Evolutionary conservation across 2,113 vertebrate species (phyloP).

Genomic region (Eptesicus fuscus): DNA sequence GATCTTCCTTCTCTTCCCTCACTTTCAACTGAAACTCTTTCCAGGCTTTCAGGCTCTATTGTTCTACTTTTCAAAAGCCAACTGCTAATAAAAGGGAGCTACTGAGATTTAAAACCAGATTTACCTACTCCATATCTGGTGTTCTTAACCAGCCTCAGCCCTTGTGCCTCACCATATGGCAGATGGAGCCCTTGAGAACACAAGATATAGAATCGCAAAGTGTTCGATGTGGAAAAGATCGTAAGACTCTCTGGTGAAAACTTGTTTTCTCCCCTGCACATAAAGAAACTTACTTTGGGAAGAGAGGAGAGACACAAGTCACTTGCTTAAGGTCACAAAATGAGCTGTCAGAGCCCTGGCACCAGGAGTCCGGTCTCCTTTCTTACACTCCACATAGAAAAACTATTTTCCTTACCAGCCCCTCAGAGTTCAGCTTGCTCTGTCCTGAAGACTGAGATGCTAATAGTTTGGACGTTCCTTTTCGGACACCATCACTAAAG

Average conservation of each 20-base stretch:
- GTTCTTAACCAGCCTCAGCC: neutral
- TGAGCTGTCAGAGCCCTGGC: neutral
- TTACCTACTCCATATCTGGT: neutral
- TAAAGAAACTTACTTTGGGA: neutral
- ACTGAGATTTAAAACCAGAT: neutral
- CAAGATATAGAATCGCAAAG: neutral
- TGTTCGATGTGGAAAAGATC: neutral
- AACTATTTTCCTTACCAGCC: neutral
- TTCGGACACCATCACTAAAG: neutral
- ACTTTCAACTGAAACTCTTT: neutral
- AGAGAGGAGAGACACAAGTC: neutral
- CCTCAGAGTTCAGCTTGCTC: neutral
- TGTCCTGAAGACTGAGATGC: neutral
- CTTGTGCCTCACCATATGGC: neutral
- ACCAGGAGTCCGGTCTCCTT: neutral
- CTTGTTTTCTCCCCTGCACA: neutral
- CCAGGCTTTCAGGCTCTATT: neutral
- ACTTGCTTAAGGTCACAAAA: neutral
- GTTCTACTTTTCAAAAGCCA: neutral
- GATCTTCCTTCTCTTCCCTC: neutral
- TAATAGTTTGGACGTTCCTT: neutral
- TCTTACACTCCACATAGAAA: neutral
- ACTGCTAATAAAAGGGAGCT: neutral
- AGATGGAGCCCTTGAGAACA: neutral
- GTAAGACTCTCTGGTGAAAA: neutral